A percentile compares a stretch with the other conserved stretches of the same genome.
These are phyloP conservation scores for Tolmerus cingulatus DNA, from an alignment of 2,888 invertebrate genomes.

Conservation along the genomic window DNA sequence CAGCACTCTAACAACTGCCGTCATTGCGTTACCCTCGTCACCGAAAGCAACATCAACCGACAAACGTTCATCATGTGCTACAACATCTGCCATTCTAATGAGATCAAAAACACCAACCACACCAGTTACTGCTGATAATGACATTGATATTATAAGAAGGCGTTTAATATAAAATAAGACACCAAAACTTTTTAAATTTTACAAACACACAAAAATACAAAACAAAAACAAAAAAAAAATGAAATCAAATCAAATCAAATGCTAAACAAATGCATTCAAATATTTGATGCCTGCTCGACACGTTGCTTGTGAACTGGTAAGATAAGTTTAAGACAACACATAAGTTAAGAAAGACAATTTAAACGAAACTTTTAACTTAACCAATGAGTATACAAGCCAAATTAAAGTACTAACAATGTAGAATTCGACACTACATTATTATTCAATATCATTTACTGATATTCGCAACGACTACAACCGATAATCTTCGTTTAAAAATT, in stretches of 20 bases:
- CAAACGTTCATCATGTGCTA: slow-evolving; percentile 45
- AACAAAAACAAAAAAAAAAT: neutral
- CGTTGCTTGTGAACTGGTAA: slow-evolving; percentile 40
- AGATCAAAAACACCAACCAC: slow-evolving; percentile 42
- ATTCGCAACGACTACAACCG: neutral
- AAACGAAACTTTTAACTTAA: neutral
- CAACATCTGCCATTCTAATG: slow-evolving; percentile 44
- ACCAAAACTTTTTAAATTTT: slow-evolving; percentile 14
- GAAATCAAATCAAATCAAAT: neutral
- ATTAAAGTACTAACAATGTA: neutral
- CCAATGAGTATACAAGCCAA: neutral
- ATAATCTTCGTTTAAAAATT: neutral
- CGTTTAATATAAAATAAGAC: slow-evolving; percentile 40
- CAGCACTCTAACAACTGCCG: slow-evolving; percentile 13
- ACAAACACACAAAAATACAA: slow-evolving; percentile 19
- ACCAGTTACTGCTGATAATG: slow-evolving; percentile 20
- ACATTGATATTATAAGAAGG: slow-evolving; percentile 42
- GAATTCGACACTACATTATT: neutral
- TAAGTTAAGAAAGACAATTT: neutral
- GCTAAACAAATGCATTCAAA: neutral
- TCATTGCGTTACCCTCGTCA: slow-evolving; percentile 14
- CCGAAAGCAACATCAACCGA: slow-evolving; percentile 12
- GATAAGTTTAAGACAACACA: slow-evolving; percentile 16
- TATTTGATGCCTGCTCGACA: slow-evolving; percentile 20
- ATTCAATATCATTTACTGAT: neutral